A percentile compares a stretch with the other conserved stretches of the same genome.
Evolutionary conservation across 1,140 invertebrate genomes (phyloP).

Genomic region (Telenomus remus): DNA sequence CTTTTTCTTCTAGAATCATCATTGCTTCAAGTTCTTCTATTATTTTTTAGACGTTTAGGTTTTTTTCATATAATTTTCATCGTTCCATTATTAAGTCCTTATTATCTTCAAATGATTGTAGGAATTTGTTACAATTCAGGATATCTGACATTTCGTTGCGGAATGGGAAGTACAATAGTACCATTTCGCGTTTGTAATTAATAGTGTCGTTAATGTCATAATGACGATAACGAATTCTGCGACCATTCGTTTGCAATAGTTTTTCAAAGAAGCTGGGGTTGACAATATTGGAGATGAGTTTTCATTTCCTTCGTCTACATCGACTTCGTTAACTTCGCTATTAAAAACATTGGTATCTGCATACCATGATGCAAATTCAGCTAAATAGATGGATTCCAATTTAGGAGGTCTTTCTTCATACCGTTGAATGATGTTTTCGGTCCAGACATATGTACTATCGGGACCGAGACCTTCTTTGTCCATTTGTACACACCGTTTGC

Average conservation of each 20-base stretch:
- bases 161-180: slow-evolving; percentile 63
- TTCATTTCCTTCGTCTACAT: not conserved
- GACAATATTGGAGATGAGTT: too few relatives aligned
- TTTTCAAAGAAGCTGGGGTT: too few relatives aligned
- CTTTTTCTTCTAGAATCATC: slow-evolving; percentile 1
- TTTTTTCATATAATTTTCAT: too few relatives aligned
- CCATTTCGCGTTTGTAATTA: slow-evolving; percentile 60
- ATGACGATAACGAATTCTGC: slow-evolving; percentile 65
- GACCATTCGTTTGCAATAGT: too few relatives aligned
- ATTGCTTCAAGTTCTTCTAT: slow-evolving; percentile 2
- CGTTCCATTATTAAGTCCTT: not conserved
- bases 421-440: slow-evolving; percentile 1
- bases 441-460: slow-evolving; percentile 21
- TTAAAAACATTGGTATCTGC: slow-evolving; percentile 9
- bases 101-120: slow-evolving; percentile 40
- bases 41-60: not conserved
- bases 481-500: slow-evolving; percentile 25
- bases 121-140: slow-evolving; percentile 55
- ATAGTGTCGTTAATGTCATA: slow-evolving; percentile 60
- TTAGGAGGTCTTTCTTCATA: slow-evolving; percentile 2
- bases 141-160: slow-evolving; percentile 62
- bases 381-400: not conserved
- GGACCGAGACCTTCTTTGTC: slow-evolving; percentile 43
- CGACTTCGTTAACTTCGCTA: not conserved
- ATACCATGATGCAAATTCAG: slow-evolving; percentile 6